Evolutionary conservation across 2,888 invertebrate genomes (phyloP).

Genomic region (Bruchidius siliquastri): DNA sequence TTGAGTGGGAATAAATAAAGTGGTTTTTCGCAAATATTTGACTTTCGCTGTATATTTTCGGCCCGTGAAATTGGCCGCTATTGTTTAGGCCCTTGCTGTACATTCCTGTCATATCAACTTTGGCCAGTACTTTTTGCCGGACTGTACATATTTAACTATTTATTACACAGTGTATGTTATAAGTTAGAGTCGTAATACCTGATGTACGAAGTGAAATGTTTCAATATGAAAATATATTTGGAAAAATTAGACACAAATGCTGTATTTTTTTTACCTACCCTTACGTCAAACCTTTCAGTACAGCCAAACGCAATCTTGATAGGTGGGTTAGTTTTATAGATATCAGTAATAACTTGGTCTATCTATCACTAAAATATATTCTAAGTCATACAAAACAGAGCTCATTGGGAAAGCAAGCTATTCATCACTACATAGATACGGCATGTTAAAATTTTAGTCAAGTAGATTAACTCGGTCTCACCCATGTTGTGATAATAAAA

Average conservation of each 20-base stretch:
- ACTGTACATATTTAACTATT: conserved; percentile 32
- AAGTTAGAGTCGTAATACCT: not conserved
- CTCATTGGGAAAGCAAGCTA: too few species aligned
- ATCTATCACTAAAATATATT: too few species aligned
- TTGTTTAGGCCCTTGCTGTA: conserved; percentile 13
- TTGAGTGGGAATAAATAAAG: not conserved
- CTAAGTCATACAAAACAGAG: too few species aligned
- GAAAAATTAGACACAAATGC: not conserved
- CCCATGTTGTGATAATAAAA: too few species aligned
- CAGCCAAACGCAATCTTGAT: too few species aligned
- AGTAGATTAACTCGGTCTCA: too few species aligned
- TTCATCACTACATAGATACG: too few species aligned
- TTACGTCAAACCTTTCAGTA: not conserved
- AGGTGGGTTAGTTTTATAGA: too few species aligned
- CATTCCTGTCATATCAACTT: conserved; percentile 42
- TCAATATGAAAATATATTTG: not conserved
- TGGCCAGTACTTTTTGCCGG: conserved; percentile 37
- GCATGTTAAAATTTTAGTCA: too few species aligned
- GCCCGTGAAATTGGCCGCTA: not conserved
- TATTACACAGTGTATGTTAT: conserved; percentile 1
- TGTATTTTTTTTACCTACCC: not conserved
- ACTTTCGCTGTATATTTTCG: not conserved
- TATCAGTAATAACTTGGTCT: too few species aligned
- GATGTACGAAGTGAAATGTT: not conserved
- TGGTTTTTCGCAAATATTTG: not conserved